These are phyloP conservation scores for Melipona beecheii DNA, from an alignment of 2,888 invertebrate species.

Conservation along the genomic window DNA sequence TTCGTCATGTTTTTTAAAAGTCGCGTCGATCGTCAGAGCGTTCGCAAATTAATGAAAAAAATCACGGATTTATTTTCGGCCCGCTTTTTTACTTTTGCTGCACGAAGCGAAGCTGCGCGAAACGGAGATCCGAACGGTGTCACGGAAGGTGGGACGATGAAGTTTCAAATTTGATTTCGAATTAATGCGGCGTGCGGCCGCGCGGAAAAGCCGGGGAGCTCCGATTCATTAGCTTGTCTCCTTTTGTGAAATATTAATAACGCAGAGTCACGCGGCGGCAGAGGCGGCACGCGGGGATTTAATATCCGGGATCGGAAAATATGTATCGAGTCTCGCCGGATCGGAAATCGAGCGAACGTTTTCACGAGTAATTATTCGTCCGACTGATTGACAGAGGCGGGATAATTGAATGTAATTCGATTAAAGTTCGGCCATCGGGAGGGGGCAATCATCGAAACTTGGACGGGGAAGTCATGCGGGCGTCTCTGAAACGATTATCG, in stretches of 20 bases:
- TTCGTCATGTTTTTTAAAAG: too few species aligned
- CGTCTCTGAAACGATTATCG: conserved; percentile 3
- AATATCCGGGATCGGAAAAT: neutral
- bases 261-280: neutral
- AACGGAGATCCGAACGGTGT: neutral
- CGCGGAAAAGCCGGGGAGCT: neutral
- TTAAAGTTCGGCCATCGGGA: conserved; percentile 13
- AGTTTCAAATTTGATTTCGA: conserved; percentile 26
- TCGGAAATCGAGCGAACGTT: conserved; percentile 28
- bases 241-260: conserved; percentile 26
- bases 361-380: conserved; percentile 21
- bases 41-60: too few species aligned
- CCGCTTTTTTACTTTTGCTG: too few species aligned
- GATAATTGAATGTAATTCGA: conserved; percentile 52
- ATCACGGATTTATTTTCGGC: too few species aligned
- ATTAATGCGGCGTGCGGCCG: conserved; percentile 3
- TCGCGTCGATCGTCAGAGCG: too few species aligned
- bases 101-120: neutral
- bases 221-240: neutral
- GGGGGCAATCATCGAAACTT: conserved; percentile 39
- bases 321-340: neutral
- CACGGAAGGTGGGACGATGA: neutral
- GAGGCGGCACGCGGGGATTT: neutral
- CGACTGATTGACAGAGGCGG: conserved; percentile 25
- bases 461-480: neutral